Evolutionary conservation across 2,888 invertebrate species (phyloP).

Genomic region (Pocota personata): DNA sequence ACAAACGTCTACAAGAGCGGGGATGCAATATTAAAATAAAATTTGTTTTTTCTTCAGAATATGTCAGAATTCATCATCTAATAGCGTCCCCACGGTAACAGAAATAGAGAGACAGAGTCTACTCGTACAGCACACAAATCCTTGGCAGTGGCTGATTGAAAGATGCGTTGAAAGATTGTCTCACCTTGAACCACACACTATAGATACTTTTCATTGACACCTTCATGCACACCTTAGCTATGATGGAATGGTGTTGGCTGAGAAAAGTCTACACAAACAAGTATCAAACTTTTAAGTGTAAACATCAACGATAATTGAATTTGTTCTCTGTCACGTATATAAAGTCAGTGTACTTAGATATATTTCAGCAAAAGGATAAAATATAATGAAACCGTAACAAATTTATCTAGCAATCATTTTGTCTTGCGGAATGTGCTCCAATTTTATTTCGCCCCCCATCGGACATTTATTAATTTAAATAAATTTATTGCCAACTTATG

Average conservation of each 20-base stretch:
- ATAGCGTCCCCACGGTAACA: conserved; percentile 21
- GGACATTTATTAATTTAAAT: conserved; percentile 52
- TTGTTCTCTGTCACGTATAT: background rate
- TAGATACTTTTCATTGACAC: conserved; percentile 63
- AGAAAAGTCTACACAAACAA: conserved; percentile 37
- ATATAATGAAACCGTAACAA: conserved; percentile 11
- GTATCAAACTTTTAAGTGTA: conserved; percentile 28
- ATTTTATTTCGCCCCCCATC: conserved; percentile 9
- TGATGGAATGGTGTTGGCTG: background rate
- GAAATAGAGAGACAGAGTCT: conserved; percentile 35
- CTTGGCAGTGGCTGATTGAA: conserved; percentile 80
- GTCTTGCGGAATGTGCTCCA: conserved; percentile 58
- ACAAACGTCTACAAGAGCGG: conserved; percentile 2
- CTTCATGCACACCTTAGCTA: conserved; percentile 60
- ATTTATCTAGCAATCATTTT: conserved; percentile 37
- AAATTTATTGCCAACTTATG: conserved; percentile 62
- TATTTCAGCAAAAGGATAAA: conserved; percentile 1
- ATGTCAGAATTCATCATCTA: conserved; percentile 59
- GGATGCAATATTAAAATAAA: conserved; percentile 22
- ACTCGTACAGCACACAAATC: conserved; percentile 75
- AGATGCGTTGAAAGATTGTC: conserved; percentile 77
- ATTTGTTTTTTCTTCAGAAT: background rate
- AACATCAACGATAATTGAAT: conserved; percentile 51
- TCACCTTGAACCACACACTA: conserved; percentile 80
- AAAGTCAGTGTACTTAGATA: background rate